Conservation (phyloP, 2,888 invertebrate genomes). For the Amiota minor region DNA sequence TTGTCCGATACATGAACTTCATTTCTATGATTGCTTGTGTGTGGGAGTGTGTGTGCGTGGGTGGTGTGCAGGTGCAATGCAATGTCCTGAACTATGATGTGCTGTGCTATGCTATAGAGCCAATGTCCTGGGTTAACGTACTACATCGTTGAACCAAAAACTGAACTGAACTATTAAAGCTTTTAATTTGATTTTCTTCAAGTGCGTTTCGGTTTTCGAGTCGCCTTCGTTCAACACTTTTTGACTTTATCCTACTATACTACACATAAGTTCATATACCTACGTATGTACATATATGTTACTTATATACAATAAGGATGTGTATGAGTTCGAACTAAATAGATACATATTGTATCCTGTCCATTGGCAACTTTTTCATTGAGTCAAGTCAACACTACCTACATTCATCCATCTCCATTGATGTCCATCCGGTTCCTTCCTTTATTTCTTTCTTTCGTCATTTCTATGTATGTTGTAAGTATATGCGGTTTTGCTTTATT, state of each 20-base stretch:
- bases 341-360: conserved; percentile 37
- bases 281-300: conserved; percentile 14
- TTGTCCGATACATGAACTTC: conserved; percentile 43
- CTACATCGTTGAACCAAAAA: conserved; percentile 9
- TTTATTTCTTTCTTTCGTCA: background rate
- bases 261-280: conserved; percentile 1
- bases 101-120: background rate
- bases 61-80: conserved; percentile 4
- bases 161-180: conserved; percentile 55
- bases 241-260: background rate
- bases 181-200: conserved; percentile 69
- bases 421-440: background rate
- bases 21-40: background rate
- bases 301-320: too few species aligned
- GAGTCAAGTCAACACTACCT: background rate
- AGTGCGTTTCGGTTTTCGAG: conserved; percentile 66
- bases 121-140: conserved; percentile 8
- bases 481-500: conserved; percentile 34
- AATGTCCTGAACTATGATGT: background rate
- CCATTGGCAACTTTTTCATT: conserved; percentile 20
- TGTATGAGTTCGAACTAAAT: background rate
- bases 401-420: background rate
- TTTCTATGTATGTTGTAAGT: background rate
- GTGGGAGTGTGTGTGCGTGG: background rate
- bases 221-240: conserved; percentile 16